Conservation (phyloP, 2,113 vertebrate species). For the Vidua macroura region DNA sequence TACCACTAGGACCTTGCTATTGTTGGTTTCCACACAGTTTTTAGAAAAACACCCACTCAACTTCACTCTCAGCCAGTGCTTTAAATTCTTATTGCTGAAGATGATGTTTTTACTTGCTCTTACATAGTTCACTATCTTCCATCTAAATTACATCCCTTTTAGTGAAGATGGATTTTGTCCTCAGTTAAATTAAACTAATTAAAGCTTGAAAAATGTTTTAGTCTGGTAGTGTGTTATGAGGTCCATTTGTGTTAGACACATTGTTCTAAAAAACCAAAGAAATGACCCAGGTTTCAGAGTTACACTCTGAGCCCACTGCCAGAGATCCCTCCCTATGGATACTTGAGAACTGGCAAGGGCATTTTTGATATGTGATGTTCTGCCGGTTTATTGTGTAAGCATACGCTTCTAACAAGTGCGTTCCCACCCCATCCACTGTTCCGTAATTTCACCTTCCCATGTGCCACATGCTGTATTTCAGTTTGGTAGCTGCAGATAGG, state of each 20-base stretch:
- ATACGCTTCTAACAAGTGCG: fast-evolving
- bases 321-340: neutral
- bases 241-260: neutral
- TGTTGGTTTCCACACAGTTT: neutral
- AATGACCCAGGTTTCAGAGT: neutral
- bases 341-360: neutral
- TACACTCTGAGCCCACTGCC: neutral
- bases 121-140: neutral
- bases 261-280: neutral
- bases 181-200: neutral
- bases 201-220: neutral
- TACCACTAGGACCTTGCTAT: neutral
- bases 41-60: neutral
- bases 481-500: neutral
- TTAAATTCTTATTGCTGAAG: neutral
- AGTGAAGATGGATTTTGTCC: neutral
- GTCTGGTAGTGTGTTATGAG: neutral
- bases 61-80: neutral
- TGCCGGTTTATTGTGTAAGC: neutral
- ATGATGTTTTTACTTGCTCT: neutral
- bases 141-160: neutral
- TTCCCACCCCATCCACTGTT: neutral
- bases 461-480: neutral
- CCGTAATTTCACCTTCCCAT: neutral
- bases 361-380: neutral